Base-by-base conservation (phyloP, 1,140 invertebrate species). In the Pachypeltis micranthus region DNA sequence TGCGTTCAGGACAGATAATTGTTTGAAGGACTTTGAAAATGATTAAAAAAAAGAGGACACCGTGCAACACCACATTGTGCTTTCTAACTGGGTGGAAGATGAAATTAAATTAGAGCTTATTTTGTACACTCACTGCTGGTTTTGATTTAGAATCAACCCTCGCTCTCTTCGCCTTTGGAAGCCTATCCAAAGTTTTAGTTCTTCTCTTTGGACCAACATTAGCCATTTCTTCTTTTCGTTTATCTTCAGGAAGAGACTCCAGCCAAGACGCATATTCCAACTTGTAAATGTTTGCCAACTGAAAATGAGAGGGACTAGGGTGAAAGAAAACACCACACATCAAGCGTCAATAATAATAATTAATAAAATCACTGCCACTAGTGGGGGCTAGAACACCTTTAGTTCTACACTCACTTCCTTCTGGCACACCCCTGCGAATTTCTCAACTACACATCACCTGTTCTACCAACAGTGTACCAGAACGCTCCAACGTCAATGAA, bases 191-290 rank as follows among this genome's bases (percentile, higher is more conserved):
- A 31, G 31, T n/a, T 55, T 64, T 64, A n/a, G 57, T 7, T 39
- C 67, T 71, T 10, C 69, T 68, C 65, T 74, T 75, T 2, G 72
- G 73, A 24, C 64, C 34, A 55, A 67, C 70, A 14, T 69, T 71
- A 21, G 66, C 62, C n/a, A 76, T 54, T 68, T 76, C 72, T 64
- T 72, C 70, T 63, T 73, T 66, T 58, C 74, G 62, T 65, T 78
- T 74, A n/a, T 76, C 74, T 68, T 75, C 72, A 12, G 77, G 72
- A n/a, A 79, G 66, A 23, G 72, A 71, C 51, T 76, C 74, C 27
- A 79, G 65, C 65, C 79, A 79, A 2, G 71, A 65, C 7, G 74
- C 72, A 69, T 74, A 78, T 59, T 78, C 74, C 65, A 72, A 61
- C 66, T 76, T 76, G 64, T 77, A 77, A 59, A 74, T 68, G 55